These are phyloP conservation scores for Crocidura indochinensis DNA, from an alignment of 2,797 vertebrate genomes.

Conservation along the genomic window DNA sequence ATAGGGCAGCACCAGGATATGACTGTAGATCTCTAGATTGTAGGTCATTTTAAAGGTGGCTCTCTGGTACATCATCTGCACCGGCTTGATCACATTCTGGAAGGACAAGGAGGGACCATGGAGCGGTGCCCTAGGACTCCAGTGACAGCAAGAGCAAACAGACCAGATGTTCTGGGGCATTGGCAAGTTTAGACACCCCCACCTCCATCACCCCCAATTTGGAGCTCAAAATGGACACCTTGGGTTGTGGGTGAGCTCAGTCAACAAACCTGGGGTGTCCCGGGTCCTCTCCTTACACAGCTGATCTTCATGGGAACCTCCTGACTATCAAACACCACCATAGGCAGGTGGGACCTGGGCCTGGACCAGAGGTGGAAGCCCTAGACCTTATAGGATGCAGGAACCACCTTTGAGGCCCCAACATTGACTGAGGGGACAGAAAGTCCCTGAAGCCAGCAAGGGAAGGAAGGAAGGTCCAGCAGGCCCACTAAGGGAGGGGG, in stretches of 20 bases:
- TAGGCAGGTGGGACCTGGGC: too few species aligned
- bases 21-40: conserved; percentile 60
- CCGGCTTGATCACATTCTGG: conserved; percentile 61
- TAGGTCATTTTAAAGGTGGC: conserved; percentile 66
- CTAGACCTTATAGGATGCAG: too few species aligned
- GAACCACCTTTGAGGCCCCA: neutral
- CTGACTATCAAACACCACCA: too few species aligned
- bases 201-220: accelerated
- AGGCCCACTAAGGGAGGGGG: neutral
- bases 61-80: conserved; percentile 74
- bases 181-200: neutral
- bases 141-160: accelerated
- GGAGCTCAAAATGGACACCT: neutral
- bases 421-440: too few species aligned
- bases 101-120: neutral
- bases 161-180: accelerated
- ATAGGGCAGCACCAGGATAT: conserved; percentile 73
- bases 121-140: neutral
- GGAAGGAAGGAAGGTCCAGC: accelerated
- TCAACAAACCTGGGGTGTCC: too few species aligned
- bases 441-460: neutral
- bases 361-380: neutral
- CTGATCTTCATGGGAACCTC: too few species aligned
- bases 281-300: too few species aligned
- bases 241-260: neutral